Percentiles rank a stretch among this genome's conserved stretches.
Evolutionary conservation across 2,888 invertebrate species (phyloP).

Genomic region (Oligia strigilis): DNA sequence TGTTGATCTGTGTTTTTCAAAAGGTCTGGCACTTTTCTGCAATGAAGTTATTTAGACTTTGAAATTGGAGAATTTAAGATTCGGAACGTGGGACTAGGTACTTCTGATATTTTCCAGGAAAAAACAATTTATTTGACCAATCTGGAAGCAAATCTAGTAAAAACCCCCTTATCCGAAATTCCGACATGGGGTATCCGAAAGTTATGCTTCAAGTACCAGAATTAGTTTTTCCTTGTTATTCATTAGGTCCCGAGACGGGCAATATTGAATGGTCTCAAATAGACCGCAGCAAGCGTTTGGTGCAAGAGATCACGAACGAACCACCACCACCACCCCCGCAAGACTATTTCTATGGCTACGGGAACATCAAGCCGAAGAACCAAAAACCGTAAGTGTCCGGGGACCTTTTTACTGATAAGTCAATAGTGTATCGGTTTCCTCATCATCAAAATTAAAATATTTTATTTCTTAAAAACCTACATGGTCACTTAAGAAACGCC

Average conservation of each 20-base stretch:
- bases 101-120: background rate
- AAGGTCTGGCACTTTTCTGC: background rate
- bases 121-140: background rate
- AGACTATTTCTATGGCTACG: conserved; percentile 83
- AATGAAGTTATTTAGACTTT: background rate
- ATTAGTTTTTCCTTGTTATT: background rate
- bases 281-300: conserved; percentile 75
- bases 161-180: background rate
- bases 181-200: background rate
- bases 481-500: too few relatives aligned
- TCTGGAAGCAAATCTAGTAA: background rate
- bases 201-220: background rate
- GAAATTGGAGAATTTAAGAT: background rate
- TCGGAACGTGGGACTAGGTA: background rate
- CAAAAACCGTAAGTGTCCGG: conserved; percentile 35
- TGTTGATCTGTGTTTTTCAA: background rate
- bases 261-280: conserved; percentile 85
- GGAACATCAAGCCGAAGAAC: conserved; percentile 56
- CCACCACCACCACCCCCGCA: conserved; percentile 63
- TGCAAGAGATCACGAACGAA: conserved; percentile 83
- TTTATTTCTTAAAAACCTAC: too few relatives aligned
- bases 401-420: background rate
- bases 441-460: too few relatives aligned
- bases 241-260: conserved; percentile 69
- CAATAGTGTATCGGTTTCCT: too few relatives aligned